phyloP scores from a whole-genome alignment of 2,888 invertebrate genomes.

The Scotopteryx bipunctaria region DNA sequence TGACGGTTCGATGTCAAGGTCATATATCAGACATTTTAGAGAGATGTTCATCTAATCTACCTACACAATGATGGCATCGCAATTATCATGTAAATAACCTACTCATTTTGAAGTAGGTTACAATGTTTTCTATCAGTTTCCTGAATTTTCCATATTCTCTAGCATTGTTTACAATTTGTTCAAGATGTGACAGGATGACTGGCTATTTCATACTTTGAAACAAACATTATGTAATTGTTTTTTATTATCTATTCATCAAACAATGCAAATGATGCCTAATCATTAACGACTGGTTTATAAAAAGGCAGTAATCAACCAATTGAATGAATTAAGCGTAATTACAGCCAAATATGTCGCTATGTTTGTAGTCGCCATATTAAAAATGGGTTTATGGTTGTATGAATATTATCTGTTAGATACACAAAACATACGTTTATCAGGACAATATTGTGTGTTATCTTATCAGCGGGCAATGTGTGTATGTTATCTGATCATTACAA shows the following conservation, averaged over 20 bases:
- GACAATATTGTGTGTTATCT: slow-evolving; percentile 32
- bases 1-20: slow-evolving; percentile 19
- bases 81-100: too few relatives aligned
- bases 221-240: not conserved
- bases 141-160: too few relatives aligned
- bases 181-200: not conserved
- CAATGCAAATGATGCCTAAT: slow-evolving; percentile 17
- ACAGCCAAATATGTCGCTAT: slow-evolving; percentile 20
- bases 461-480: slow-evolving; percentile 27
- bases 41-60: not conserved
- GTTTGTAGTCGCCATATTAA: not conserved
- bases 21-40: not conserved
- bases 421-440: slow-evolving; percentile 35
- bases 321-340: slow-evolving; percentile 35
- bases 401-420: slow-evolving; percentile 32
- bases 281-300: slow-evolving; percentile 25
- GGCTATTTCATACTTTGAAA: not conserved
- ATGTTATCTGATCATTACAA: slow-evolving; percentile 22
- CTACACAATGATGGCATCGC: too few relatives aligned
- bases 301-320: slow-evolving; percentile 30
- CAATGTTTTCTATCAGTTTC: too few relatives aligned
- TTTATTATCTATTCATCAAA: slow-evolving; percentile 15
- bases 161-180: too few relatives aligned
- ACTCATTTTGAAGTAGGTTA: too few relatives aligned
- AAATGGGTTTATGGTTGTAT: slow-evolving; percentile 13